Percentiles rank a stretch among this genome's conserved stretches.
Evolutionary conservation across 2,113 vertebrate species (phyloP).

Genomic region (Scomber japonicus): DNA sequence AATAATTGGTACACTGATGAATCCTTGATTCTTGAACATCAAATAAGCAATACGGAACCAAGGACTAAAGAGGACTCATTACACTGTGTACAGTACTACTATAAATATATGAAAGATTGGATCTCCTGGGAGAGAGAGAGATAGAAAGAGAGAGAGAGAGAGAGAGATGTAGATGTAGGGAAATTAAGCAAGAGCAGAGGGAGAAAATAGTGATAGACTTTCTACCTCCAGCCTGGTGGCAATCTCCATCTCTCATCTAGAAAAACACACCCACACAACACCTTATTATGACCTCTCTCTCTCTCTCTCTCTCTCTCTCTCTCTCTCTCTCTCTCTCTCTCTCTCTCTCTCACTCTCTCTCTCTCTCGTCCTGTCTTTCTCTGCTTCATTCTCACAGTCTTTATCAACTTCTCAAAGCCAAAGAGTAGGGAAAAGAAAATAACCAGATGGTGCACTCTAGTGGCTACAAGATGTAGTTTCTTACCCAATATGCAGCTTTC

Average conservation of each 20-base stretch:
- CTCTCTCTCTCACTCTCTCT: not conserved
- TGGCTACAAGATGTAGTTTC: constrained; percentile 5
- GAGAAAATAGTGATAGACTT: constrained; percentile 34
- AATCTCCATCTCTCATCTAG: constrained; percentile 59
- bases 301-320: not conserved
- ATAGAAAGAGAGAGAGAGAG: constrained; percentile 9
- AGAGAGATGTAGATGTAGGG: constrained; percentile 10
- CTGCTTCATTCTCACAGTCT: not conserved
- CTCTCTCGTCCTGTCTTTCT: not conserved
- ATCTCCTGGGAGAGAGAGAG: constrained; percentile 10
- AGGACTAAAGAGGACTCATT: not conserved
- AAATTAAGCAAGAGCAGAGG: not conserved
- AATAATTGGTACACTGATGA: constrained; percentile 32
- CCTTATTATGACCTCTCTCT: constrained; percentile 37
- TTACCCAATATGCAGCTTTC: not conserved
- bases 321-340: not conserved
- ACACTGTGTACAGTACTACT: constrained; percentile 21
- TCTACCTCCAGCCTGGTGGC: constrained; percentile 45
- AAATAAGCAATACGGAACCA: constrained; percentile 17
- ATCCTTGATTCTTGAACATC: constrained; percentile 28
- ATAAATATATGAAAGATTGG: constrained; percentile 30
- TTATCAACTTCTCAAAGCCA: not conserved
- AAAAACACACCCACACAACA: constrained; percentile 63
- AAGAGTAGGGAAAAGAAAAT: constrained; percentile 5
- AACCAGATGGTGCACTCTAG: constrained; percentile 54